Percentiles rank a stretch among this genome's conserved stretches.
phyloP scores from a whole-genome alignment of 2,113 vertebrate species.

The Argyrosomus japonicus region DNA sequence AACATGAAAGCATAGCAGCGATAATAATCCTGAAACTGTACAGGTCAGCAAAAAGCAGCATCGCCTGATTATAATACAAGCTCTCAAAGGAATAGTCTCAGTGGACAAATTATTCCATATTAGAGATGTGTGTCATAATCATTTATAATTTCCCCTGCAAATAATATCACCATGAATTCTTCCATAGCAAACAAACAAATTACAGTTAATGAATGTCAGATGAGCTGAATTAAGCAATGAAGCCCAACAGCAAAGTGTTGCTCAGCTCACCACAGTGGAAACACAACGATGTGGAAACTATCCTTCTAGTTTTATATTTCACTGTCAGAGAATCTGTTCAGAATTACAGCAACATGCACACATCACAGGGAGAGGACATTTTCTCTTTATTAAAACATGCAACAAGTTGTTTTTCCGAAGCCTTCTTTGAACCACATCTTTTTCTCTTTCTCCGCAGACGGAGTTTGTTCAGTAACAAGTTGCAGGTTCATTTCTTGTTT shows the following conservation, averaged over 20 bases:
- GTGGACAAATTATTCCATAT: constrained; percentile 4
- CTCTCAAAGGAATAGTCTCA: constrained; percentile 4
- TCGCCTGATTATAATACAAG: constrained; percentile 1
- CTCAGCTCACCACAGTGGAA: constrained; percentile 35
- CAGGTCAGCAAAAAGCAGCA: constrained; percentile 6
- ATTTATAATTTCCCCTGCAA: constrained; percentile 40
- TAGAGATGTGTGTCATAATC: constrained; percentile 31
- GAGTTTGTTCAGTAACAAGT: neutral
- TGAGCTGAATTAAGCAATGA: constrained; percentile 50
- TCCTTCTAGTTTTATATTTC: constrained; percentile 35
- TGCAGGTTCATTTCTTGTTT: too few species aligned
- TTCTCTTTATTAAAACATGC: neutral
- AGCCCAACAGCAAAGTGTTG: constrained; percentile 26
- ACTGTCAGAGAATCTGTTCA: constrained; percentile 15
- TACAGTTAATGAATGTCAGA: constrained; percentile 62
- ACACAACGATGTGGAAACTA: constrained; percentile 35
- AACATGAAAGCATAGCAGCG: neutral
- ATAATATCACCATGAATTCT: constrained; percentile 47
- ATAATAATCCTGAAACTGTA: neutral
- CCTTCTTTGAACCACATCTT: neutral
- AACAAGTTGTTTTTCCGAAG: constrained; percentile 1
- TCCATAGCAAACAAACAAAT: constrained; percentile 57
- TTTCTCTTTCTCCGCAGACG: neutral
- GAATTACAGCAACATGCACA: constrained; percentile 22
- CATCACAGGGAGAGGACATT: neutral